Evolutionary conservation across 2,797 vertebrate genomes (phyloP), one percentile per base, ranked within the genome.

Genomic region (Eulemur mongoz): DNA sequence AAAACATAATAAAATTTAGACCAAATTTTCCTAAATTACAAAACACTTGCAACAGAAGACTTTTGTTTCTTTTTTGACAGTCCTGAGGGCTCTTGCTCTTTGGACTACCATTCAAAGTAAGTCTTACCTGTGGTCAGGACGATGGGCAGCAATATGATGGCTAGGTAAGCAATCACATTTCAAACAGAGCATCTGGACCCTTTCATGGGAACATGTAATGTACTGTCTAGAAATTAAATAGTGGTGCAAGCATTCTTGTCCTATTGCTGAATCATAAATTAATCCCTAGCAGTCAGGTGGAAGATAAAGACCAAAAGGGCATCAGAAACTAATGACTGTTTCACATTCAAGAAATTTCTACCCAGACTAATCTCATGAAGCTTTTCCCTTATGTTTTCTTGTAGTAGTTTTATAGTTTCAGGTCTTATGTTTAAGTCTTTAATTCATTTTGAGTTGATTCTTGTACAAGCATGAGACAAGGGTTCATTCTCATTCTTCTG

Each of bases 1-100:
- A 48, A 91, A 88, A 88, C 7, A 40, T 12, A 75, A 91, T 93
- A 30, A 84, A 93, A 78, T 15, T 87, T 63, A 83, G 38, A 35
- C 2, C 0, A 57, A 88, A 83, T 92, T 69, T 90, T 5, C 22
- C 70, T 80, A 73, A 52, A 70, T 84, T 94, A 73, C 40, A 27
- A 83, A 88, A 57, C 23, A 70, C 10, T 35, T 79, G 14, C 30
- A 59, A 7, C 2, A 35, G 25, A 57, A 10, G 2, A 15, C 32
- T 80, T 27, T 79, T 73, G 2, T n/a, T 40, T 78, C 0, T 69
- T 18, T 65, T 54, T 69, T 75, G 32, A 59, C 12, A 52, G 13
- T n/a, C 13, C 15, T 4, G 6, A 93, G 11, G 45, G 5, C 7
- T 61, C 11, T 75, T 75, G 8, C 23, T 83, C 15, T 80, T 67